Base-by-base conservation (phyloP, 2,888 invertebrate species). In the Myopa testacea region DNA sequence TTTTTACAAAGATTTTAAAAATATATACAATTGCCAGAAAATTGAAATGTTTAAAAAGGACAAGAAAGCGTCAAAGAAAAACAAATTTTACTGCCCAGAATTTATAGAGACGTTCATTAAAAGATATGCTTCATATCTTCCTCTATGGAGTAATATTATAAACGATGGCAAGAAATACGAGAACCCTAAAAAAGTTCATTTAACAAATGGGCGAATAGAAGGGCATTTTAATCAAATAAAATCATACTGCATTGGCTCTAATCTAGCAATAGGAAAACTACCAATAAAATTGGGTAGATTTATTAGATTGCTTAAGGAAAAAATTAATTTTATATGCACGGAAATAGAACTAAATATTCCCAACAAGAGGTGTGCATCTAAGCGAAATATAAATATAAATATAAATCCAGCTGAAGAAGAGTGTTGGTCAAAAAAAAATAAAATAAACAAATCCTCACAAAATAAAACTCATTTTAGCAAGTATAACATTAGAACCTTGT, bases 101-200 rank as follows among this genome's bases (percentile, higher is more conserved):
- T 58, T 58, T 58, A 6, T 58, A n/a, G 12, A 58, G n/a, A 16
- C 19, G 5, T 58, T 58, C 19, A 58, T 58, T 58, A 58, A n/a
- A 58, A 58, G 5, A n/a, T 58, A 58, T 58, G 58, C 58, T 19
- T n/a, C 58, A 58, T 58, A 58, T 12, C 58, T 58, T 58, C 68
- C 68, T 40, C 45, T 68, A 40, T 68, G 40, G 68, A 40, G 40
- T 16, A 68, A n/a, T 40, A 68, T 68, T 40, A 68, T 68, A 40
- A 38, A 68, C 16, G 68, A 68, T 40, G 68, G 68, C 12, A 37
- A 68, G 16, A 16, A 38, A 38, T 68, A 68, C 40, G 37, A 68
- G 16, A 6, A 16, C 7, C 10, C 19, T 40, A 19, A 14, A 68
- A 40, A 68, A 40, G 40, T n/a, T 16, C 68, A 40, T 40, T 40